Evolutionary conservation across 2,888 invertebrate genomes (phyloP), one percentile per base, ranked within the genome.

Genomic region (Cordilura impudica): DNA sequence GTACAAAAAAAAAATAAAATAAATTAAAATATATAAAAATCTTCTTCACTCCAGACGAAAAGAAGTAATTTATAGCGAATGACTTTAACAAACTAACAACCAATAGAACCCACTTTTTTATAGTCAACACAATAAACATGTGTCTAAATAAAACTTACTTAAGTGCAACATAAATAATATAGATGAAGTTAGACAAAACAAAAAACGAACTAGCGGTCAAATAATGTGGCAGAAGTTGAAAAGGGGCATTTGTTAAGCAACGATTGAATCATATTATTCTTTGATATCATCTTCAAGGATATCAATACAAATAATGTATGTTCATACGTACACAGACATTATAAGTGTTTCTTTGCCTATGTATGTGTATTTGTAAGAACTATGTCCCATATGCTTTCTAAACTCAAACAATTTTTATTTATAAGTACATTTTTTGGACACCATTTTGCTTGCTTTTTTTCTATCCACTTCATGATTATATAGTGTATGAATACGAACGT

Each of bases 131-230:
- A 35, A 3, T 35, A 35, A 35, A 69, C 45, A 63, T 65, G 29
- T 45, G 39, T 51, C 66, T 65, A 53, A 69, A 78, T 54, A 43
- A 58, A 76, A 74, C 69, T 79, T 77, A 74, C 75, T 81, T 83
- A 83, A 81, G 83, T 83, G 81, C 82, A 82, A 81, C 81, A 82
- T 83, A 82, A 83, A 82, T 83, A 83, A 83, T 81, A 60, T 8
- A 72, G 66, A 54, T 56, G 47, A 54, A 56, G 12, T 29, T 26
- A 26, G 26, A 31, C 66, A 51, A 61, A 70, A 73, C 54, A 76
- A 53, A 31, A 53, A 43, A 29, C 53, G 26, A 29, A 49, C 35
- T n/a, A 67, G 18, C 67, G 70, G 66, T 60, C 65, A 66, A 66
- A 14, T 45, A 54, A 47, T 29, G 18, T 26, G 35, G n/a, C 2